Conservation (phyloP, 1,140 invertebrate genomes). For the Nasonia vitripennis region DNA sequence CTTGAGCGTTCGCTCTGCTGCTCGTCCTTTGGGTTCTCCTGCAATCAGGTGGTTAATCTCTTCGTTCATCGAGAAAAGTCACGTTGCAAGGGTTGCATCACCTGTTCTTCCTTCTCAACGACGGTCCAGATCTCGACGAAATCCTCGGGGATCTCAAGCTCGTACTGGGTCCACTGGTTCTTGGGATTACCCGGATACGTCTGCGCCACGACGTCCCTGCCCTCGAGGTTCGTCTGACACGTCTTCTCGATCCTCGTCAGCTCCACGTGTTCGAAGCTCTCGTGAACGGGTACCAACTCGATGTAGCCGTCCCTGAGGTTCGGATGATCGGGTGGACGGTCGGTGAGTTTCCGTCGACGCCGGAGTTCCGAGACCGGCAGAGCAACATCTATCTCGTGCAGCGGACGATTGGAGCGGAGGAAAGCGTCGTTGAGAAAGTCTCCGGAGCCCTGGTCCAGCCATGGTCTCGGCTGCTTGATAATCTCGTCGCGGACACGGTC, state of each 20-base stretch:
- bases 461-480: constrained; percentile 75
- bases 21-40: constrained; percentile 39
- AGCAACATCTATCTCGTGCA: constrained; percentile 79
- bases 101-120: constrained; percentile 15
- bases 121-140: constrained; percentile 38
- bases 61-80: not conserved
- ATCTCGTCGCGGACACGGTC: constrained; percentile 77
- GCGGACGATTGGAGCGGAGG: constrained; percentile 72
- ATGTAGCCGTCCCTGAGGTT: constrained; percentile 79
- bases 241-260: not conserved
- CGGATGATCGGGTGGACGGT: constrained; percentile 71
- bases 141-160: constrained; percentile 62
- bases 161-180: constrained; percentile 82
- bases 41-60: not conserved
- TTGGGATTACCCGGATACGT: constrained; percentile 81
- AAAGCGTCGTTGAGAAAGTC: constrained; percentile 76
- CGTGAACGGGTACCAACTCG: constrained; percentile 76
- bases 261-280: constrained; percentile 70
- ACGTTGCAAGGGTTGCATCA: not conserved
- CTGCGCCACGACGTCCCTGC: constrained; percentile 76
- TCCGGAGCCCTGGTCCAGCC: constrained; percentile 80
- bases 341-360: constrained; percentile 36
- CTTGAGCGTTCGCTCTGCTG: constrained; percentile 28
- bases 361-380: constrained; percentile 51
- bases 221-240: constrained; percentile 75